Percentiles rank a stretch among this genome's conserved stretches.
Evolutionary conservation across 2,113 vertebrate genomes (phyloP).

Genomic region (Candoia aspera): DNA sequence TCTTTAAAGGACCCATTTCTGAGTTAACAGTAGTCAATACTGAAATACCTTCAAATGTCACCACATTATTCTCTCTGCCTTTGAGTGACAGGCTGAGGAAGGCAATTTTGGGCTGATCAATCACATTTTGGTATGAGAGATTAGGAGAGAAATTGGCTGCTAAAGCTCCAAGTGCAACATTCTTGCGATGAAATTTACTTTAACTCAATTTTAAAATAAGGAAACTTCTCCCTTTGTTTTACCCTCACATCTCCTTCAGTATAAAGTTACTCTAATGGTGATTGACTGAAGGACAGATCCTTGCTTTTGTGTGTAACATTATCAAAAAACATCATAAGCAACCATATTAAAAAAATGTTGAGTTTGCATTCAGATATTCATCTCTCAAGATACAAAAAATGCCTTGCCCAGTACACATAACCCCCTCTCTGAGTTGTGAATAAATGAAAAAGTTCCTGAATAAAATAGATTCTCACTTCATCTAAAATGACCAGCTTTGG

Average conservation of each 20-base stretch:
- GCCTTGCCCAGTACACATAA: background rate
- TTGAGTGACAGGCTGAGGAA: conserved; percentile 63
- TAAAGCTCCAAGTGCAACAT: conserved; percentile 53
- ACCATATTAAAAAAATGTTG: background rate
- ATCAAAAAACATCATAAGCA: conserved; percentile 40
- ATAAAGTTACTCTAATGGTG: conserved; percentile 31
- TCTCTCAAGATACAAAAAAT: background rate
- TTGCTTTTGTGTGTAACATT: conserved; percentile 7
- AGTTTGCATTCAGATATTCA: background rate
- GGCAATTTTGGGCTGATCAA: conserved; percentile 71
- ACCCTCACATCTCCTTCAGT: background rate
- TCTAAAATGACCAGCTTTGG: background rate
- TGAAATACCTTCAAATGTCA: conserved; percentile 57
- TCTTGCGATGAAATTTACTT: conserved; percentile 48
- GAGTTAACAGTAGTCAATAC: conserved; percentile 1
- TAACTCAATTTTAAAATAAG: conserved; percentile 55
- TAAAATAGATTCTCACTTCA: background rate
- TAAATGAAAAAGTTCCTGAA: background rate
- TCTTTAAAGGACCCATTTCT: conserved; percentile 24
- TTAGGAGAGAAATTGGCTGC: conserved; percentile 65
- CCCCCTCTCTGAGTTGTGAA: background rate
- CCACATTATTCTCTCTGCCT: conserved; percentile 43
- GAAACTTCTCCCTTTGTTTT: conserved; percentile 39
- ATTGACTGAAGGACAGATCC: conserved; percentile 29
- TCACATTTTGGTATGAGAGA: conserved; percentile 63